Conservation (phyloP, 2,113 vertebrate genomes). For the Glaucidium brasilianum region DNA sequence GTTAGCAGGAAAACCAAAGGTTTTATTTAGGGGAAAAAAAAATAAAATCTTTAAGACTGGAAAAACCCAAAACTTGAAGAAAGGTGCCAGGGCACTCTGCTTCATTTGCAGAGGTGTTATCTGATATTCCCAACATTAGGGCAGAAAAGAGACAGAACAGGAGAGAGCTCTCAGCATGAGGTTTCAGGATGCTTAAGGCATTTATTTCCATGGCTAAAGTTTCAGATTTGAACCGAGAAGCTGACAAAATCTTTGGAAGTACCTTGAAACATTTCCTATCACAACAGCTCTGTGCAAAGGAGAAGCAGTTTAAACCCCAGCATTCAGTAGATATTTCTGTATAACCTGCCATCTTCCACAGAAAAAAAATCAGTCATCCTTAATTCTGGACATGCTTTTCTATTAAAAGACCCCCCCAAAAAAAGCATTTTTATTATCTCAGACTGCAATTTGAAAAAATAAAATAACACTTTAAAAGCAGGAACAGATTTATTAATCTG, state of each 20-base stretch:
- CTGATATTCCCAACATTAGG: background rate
- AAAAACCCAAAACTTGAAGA: background rate
- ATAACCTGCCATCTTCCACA: background rate
- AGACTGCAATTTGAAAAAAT: background rate
- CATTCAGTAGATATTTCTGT: background rate
- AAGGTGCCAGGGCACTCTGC: background rate
- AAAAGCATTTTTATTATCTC: background rate
- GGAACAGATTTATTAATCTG: background rate
- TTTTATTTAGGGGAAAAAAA: background rate
- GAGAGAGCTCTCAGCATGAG: accelerated
- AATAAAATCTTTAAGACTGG: background rate
- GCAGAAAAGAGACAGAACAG: background rate
- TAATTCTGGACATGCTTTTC: background rate
- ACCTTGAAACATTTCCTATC: background rate
- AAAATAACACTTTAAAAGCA: background rate
- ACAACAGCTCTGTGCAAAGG: background rate
- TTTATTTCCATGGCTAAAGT: background rate
- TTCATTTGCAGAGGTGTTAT: background rate
- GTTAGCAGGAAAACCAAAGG: background rate
- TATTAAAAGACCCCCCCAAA: background rate
- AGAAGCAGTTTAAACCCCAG: background rate
- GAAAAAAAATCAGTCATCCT: background rate
- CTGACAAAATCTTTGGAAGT: background rate
- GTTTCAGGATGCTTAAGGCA: background rate
- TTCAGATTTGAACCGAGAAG: background rate